phyloP scores from a whole-genome alignment of 2,797 vertebrate genomes.

The Alexandromys oeconomus region DNA sequence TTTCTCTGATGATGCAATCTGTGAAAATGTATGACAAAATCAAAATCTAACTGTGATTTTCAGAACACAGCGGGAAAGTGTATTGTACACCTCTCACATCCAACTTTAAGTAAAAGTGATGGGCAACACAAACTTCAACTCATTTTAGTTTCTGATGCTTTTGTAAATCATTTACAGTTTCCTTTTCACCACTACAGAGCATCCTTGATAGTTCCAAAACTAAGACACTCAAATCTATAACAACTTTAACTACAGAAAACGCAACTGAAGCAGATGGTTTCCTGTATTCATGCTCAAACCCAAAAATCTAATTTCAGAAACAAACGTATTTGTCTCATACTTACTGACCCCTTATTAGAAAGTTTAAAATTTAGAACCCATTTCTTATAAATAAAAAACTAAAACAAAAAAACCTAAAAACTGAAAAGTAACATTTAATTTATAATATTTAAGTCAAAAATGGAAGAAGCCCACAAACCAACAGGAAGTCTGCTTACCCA shows the following conservation, averaged over 20 bases:
- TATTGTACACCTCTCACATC: slow-evolving; percentile 85
- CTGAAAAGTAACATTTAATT: slow-evolving; percentile 61
- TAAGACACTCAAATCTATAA: slow-evolving; percentile 69
- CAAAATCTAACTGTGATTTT: slow-evolving; percentile 90
- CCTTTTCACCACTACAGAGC: slow-evolving; percentile 58
- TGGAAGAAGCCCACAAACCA: slow-evolving; percentile 38
- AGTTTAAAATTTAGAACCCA: slow-evolving; percentile 70
- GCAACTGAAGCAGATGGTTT: slow-evolving; percentile 74
- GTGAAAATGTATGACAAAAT: slow-evolving; percentile 92
- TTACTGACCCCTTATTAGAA: slow-evolving; percentile 63
- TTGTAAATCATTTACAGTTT: slow-evolving; percentile 74
- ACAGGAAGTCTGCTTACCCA: slow-evolving; percentile 90
- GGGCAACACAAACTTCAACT: slow-evolving; percentile 72
- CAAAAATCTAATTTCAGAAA: slow-evolving; percentile 49
- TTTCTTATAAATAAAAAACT: slow-evolving; percentile 65
- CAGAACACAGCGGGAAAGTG: slow-evolving; percentile 88
- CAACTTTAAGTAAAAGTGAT: slow-evolving; percentile 85
- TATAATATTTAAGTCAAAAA: slow-evolving; percentile 63
- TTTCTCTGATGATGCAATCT: slow-evolving; percentile 92
- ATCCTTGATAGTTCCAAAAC: slow-evolving; percentile 69
- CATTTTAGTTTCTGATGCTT: slow-evolving; percentile 74
- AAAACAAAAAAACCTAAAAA: too few species aligned
- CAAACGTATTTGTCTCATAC: slow-evolving; percentile 59
- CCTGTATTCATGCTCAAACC: slow-evolving; percentile 61
- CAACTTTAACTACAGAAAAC: slow-evolving; percentile 73